Percentiles rank a stretch among this genome's conserved stretches.
phyloP scores from a whole-genome alignment of 2,113 vertebrate genomes.

The Hipposideros armiger region DNA sequence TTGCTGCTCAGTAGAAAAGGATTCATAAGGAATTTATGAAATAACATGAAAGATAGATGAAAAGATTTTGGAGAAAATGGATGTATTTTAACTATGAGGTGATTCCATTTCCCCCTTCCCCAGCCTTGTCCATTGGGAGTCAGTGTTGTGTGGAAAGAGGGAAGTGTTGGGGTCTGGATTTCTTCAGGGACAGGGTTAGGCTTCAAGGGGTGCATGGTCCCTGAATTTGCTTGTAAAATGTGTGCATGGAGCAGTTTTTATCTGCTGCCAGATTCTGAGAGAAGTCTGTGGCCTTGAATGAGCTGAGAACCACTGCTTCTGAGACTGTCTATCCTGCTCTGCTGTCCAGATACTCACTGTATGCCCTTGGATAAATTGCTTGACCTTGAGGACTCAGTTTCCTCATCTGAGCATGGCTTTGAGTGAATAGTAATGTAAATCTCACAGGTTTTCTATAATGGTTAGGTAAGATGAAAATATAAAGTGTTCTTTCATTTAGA shows the following conservation, averaged over 20 bases:
- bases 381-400: not conserved
- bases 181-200: not conserved
- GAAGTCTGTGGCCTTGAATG: not conserved
- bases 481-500: not conserved
- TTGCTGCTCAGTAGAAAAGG: slow-evolving; percentile 36
- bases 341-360: not conserved
- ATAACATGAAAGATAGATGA: not conserved
- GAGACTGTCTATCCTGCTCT: not conserved
- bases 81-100: not conserved
- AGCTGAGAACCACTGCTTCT: not conserved
- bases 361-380: not conserved
- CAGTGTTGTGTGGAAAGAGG: not conserved
- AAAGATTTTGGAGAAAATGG: slow-evolving; percentile 35
- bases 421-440: not conserved
- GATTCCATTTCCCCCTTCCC: not conserved
- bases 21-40: not conserved
- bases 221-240: not conserved
- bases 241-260: not conserved
- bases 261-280: not conserved
- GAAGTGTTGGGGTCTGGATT: not conserved
- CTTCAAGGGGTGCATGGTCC: not conserved
- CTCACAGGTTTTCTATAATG: not conserved
- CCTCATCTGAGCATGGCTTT: not conserved
- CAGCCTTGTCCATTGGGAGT: not conserved
- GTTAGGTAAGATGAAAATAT: not conserved